Evolutionary conservation across 2,888 invertebrate genomes (phyloP).

Genomic region (Hyppa rectilinea): DNA sequence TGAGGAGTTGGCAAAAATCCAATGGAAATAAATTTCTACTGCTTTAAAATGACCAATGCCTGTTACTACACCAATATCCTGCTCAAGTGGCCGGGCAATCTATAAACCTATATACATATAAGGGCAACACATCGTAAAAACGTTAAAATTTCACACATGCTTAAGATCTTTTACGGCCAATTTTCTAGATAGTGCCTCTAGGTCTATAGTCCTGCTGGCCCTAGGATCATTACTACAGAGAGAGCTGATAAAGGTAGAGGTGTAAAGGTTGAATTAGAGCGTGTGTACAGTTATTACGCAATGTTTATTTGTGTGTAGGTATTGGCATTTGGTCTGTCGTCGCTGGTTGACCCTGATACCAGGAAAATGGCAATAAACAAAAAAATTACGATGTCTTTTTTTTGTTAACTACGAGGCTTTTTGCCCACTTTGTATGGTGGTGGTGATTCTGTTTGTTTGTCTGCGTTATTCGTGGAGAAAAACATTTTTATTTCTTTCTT

Average conservation of each 20-base stretch:
- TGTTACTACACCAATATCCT: slow-evolving; percentile 60
- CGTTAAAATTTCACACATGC: slow-evolving; percentile 1
- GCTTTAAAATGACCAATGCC: slow-evolving; percentile 63
- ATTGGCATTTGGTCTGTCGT: too few species aligned
- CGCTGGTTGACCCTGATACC: too few species aligned
- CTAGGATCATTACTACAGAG: background rate
- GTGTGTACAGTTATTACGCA: too few species aligned
- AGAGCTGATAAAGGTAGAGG: background rate
- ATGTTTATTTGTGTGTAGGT: too few species aligned
- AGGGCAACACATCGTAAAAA: background rate
- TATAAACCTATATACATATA: slow-evolving; percentile 25
- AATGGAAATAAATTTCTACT: slow-evolving; percentile 65
- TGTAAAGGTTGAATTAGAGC: background rate
- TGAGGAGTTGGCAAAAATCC: slow-evolving; percentile 69
- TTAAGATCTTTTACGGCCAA: background rate
- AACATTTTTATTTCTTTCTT: too few species aligned
- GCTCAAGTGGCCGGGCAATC: slow-evolving; percentile 40
- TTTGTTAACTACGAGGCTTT: too few species aligned
- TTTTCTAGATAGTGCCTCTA: slow-evolving; percentile 1
- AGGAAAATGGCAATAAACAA: too few species aligned
- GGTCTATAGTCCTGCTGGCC: background rate
- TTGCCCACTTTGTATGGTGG: too few species aligned
- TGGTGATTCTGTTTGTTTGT: too few species aligned
- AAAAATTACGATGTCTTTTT: too few species aligned
- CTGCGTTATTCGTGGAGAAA: too few species aligned